Evolutionary conservation across 2,888 invertebrate species (phyloP).

Genomic region (Microplitis manilae): DNA sequence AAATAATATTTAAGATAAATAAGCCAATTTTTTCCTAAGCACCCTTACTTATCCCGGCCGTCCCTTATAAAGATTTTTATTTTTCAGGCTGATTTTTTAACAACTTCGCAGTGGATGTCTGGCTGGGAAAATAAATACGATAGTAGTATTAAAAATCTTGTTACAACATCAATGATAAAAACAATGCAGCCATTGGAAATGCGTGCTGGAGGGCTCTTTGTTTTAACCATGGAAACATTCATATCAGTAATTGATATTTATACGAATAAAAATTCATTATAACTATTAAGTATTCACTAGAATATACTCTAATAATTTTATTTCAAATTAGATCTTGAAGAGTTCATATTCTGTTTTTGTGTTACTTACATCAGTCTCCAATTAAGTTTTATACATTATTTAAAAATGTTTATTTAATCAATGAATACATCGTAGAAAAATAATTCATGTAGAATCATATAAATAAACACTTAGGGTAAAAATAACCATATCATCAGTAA

Average conservation of each 20-base stretch:
- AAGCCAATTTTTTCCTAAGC: too few relatives aligned
- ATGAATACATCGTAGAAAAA: too few relatives aligned
- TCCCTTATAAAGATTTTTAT: too few relatives aligned
- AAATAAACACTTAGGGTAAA: too few relatives aligned
- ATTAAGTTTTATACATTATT: not conserved
- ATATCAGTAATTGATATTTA: constrained; percentile 47
- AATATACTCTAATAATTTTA: not conserved
- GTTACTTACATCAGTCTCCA: constrained; percentile 38
- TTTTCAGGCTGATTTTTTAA: constrained; percentile 37
- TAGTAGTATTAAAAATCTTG: constrained; percentile 38
- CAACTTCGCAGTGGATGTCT: constrained; percentile 56
- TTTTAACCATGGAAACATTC: constrained; percentile 56
- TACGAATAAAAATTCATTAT: not conserved
- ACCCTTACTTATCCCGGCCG: too few relatives aligned
- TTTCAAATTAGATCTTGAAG: constrained; percentile 52
- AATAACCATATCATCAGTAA: too few relatives aligned
- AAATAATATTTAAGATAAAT: too few relatives aligned
- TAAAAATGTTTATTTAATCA: too few relatives aligned
- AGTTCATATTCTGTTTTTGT: constrained; percentile 59
- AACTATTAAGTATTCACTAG: not conserved
- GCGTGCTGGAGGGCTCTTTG: constrained; percentile 55
- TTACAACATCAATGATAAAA: constrained; percentile 54
- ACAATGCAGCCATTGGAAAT: constrained; percentile 49
- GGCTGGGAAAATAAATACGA: constrained; percentile 51
- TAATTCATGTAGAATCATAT: too few relatives aligned